These are phyloP conservation scores for Aphelenchoides besseyi DNA, from an alignment of 1,140 invertebrate genomes.

Conservation along the genomic window DNA sequence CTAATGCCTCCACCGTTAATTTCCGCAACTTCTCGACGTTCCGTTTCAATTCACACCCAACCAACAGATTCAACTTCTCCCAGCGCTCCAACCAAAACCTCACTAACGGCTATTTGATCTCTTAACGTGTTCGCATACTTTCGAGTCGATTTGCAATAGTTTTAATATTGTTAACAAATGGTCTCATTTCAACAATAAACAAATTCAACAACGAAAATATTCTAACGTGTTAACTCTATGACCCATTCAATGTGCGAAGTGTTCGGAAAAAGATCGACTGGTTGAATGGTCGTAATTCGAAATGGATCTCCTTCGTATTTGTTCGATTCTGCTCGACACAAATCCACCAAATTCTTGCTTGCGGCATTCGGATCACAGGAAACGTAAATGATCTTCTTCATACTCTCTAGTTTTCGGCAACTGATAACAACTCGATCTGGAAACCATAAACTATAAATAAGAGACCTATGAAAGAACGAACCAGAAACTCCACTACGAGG, in stretches of 20 bases:
- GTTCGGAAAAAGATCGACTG: conserved; percentile 61
- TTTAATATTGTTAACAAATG: no score
- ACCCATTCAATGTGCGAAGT: conserved; percentile 60
- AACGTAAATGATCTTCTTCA: conserved; percentile 81
- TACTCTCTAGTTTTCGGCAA: conserved; percentile 67
- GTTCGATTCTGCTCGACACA: conserved; percentile 73
- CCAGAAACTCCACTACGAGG: conserved; percentile 72
- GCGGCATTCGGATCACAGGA: conserved; percentile 83
- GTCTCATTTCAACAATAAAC: no score
- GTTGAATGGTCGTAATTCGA: conserved; percentile 46
- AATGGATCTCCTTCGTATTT: conserved; percentile 68
- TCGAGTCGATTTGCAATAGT: no score
- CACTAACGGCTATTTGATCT: conserved; percentile 7
- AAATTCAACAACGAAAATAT: no score
- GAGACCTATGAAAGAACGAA: neutral
- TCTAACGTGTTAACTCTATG: conserved; percentile 30
- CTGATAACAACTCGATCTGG: conserved; percentile 54
- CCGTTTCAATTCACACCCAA: neutral
- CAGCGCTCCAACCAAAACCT: neutral
- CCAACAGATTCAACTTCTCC: neutral
- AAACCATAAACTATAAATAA: neutral
- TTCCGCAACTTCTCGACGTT: neutral
- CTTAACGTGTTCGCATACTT: conserved; percentile 5
- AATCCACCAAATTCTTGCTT: conserved; percentile 81
- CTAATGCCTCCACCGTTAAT: conserved; percentile 15